Conservation (phyloP, 2,888 invertebrate species). For the Saturnia japonica region DNA sequence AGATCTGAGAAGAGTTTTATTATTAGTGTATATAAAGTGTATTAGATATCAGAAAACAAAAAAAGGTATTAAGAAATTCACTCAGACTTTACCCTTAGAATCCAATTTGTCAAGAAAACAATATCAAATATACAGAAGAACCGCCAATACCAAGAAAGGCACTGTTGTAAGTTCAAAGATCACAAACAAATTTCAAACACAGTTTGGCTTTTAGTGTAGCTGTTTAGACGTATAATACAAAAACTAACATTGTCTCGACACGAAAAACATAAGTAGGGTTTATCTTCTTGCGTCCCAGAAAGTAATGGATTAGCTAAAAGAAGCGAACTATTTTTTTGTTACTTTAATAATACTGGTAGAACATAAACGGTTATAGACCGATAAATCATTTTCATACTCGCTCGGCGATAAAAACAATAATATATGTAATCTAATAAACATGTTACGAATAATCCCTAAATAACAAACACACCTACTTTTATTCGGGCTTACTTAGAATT, state of each 20-base stretch:
- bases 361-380: neutral
- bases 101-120: neutral
- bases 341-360: neutral
- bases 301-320: constrained; percentile 1
- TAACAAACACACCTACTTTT: too few species aligned
- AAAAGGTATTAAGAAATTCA: neutral
- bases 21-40: too few species aligned
- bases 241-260: constrained; percentile 4
- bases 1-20: too few species aligned
- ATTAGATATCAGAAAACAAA: too few species aligned
- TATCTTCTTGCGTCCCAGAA: neutral
- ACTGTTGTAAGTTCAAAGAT: constrained; percentile 1
- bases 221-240: neutral
- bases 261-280: neutral
- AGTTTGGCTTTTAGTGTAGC: constrained; percentile 13
- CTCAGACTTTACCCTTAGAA: neutral
- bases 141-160: neutral
- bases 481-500: too few species aligned
- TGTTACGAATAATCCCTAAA: too few species aligned
- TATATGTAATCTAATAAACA: too few species aligned
- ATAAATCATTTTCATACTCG: neutral
- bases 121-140: neutral
- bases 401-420: too few species aligned
- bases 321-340: neutral
- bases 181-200: constrained; percentile 2